These are phyloP conservation scores for Leptopterna dolabrata DNA, from an alignment of 2,888 invertebrate genomes.

Conservation along the genomic window DNA sequence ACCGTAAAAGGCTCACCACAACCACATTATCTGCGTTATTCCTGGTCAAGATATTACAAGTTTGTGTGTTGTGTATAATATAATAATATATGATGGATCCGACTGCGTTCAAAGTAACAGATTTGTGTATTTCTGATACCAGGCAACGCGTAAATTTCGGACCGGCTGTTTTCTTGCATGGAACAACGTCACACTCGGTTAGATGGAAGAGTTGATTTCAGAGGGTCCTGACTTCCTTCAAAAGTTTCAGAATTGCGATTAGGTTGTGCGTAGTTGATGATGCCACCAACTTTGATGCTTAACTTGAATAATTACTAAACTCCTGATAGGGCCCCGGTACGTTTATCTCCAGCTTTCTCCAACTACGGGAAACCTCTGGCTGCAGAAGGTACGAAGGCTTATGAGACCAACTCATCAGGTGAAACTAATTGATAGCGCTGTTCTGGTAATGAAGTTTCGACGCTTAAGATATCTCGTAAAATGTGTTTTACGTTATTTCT, in stretches of 20 bases:
- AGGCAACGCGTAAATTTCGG: too few species aligned
- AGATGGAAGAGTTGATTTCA: neutral
- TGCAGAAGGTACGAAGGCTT: neutral
- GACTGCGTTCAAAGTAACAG: too few species aligned
- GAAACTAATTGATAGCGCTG: too few species aligned
- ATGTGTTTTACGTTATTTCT: too few species aligned
- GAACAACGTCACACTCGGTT: neutral
- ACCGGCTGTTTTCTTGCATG: neutral
- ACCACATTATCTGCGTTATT: too few species aligned
- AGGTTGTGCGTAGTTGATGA: neutral
- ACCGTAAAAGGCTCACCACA: too few species aligned
- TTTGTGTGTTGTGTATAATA: too few species aligned
- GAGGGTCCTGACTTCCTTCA: neutral
- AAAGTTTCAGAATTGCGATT: neutral
- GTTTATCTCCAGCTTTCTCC: neutral
- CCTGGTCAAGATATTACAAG: too few species aligned
- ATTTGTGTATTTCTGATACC: too few species aligned
- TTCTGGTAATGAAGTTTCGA: too few species aligned
- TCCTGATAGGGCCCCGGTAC: neutral
- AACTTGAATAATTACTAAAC: constrained; percentile 19
- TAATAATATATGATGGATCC: too few species aligned
- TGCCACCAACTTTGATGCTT: constrained; percentile 17
- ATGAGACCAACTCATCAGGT: neutral
- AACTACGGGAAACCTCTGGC: neutral
- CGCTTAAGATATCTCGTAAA: too few species aligned